Conservation (phyloP, 1,140 invertebrate genomes). For the Dufourea novaeangliae region DNA sequence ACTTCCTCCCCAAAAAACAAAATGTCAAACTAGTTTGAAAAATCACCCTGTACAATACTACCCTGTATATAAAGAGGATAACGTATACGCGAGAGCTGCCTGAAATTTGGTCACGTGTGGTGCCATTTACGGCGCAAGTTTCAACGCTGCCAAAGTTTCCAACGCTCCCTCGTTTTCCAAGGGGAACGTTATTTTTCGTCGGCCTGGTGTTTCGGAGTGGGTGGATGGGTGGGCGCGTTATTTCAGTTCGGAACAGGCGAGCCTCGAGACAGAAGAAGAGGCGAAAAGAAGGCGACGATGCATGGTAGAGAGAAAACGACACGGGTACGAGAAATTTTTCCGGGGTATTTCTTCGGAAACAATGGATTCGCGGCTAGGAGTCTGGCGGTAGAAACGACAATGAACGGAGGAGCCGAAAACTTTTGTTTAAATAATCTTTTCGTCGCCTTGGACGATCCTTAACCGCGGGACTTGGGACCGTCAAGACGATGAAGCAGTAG, state of each 20-base stretch:
- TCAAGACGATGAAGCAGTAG: neutral
- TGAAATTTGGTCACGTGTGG: neutral
- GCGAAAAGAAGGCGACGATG: neutral
- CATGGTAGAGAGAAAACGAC: neutral
- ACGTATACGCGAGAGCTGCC: neutral
- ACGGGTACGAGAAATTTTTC: neutral
- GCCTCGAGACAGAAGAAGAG: neutral
- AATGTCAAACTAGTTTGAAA: too few species aligned
- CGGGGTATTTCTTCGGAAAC: constrained; percentile 4
- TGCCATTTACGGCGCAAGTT: neutral
- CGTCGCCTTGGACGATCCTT: neutral
- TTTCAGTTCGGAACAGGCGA: neutral
- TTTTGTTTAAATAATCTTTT: constrained; percentile 45
- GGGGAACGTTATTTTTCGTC: neutral
- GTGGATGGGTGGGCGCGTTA: too few species aligned
- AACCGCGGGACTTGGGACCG: neutral
- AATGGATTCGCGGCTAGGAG: neutral
- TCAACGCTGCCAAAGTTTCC: neutral
- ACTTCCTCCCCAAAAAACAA: too few species aligned
- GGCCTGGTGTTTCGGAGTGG: neutral
- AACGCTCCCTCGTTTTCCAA: neutral
- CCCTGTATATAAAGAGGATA: neutral
- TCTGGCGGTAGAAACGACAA: neutral
- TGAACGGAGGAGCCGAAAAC: neutral
- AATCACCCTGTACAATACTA: too few species aligned